Percentiles rank a stretch among this genome's conserved stretches.
Evolutionary conservation across 2,113 vertebrate species (phyloP).

Genomic region (Axis porcinus): DNA sequence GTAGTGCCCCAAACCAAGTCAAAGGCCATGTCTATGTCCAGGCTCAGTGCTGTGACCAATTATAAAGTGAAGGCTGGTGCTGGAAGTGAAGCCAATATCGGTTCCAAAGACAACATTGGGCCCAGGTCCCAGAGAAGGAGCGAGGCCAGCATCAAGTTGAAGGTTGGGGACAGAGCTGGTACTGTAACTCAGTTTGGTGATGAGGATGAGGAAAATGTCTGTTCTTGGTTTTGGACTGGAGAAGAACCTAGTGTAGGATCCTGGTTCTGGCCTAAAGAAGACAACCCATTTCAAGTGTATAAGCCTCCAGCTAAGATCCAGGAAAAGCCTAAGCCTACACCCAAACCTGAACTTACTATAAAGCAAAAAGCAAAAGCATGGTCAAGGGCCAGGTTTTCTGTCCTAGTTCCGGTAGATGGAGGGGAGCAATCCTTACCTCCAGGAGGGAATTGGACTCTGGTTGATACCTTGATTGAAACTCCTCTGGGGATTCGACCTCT

Average conservation of each 20-base stretch:
- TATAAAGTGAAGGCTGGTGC: not conserved
- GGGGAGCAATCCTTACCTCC: slow-evolving; percentile 19
- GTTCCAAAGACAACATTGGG: not conserved
- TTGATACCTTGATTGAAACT: slow-evolving; percentile 69
- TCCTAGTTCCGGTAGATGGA: slow-evolving; percentile 57
- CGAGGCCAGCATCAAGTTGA: not conserved
- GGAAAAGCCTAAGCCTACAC: slow-evolving; percentile 20
- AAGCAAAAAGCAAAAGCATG: slow-evolving; percentile 59
- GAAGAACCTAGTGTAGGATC: slow-evolving; percentile 66
- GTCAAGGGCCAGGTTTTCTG: slow-evolving; percentile 60
- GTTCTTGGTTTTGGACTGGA: slow-evolving; percentile 68
- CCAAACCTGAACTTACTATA: slow-evolving; percentile 3
- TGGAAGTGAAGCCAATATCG: not conserved
- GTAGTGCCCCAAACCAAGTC: slow-evolving; percentile 9
- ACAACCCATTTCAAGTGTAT: slow-evolving; percentile 53
- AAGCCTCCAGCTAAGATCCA: slow-evolving; percentile 44
- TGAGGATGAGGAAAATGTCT: slow-evolving; percentile 56
- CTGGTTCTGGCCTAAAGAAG: slow-evolving; percentile 71
- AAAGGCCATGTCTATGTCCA: not conserved
- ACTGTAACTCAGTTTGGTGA: slow-evolving; percentile 3
- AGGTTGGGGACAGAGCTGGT: not conserved
- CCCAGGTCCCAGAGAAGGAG: slow-evolving; percentile 5
- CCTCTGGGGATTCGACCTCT: slow-evolving; percentile 67
- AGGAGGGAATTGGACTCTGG: slow-evolving; percentile 64
- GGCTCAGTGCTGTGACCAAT: slow-evolving; percentile 1